phyloP scores from a whole-genome alignment of 2,797 vertebrate genomes.

The Macroramphosus scolopax region DNA sequence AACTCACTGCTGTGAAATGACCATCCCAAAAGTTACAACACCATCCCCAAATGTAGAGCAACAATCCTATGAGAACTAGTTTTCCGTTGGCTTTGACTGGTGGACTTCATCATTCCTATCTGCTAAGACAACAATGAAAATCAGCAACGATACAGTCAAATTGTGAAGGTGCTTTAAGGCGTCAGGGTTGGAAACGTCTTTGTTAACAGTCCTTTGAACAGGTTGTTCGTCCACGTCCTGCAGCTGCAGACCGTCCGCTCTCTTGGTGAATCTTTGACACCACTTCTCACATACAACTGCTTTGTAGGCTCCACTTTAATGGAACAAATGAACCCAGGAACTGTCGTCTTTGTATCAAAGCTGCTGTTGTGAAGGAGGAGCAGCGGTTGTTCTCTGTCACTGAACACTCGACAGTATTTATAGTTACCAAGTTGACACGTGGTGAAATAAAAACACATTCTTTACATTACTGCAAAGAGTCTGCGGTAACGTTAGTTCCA shows the following conservation, averaged over 20 bases:
- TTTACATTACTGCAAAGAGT: no score
- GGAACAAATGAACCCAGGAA: background rate
- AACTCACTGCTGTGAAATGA: no score
- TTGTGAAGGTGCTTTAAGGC: conserved; percentile 70
- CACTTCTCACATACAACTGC: background rate
- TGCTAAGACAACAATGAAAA: conserved; percentile 33
- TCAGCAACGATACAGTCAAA: conserved; percentile 28
- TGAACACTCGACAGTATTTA: no score
- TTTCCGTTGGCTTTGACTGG: conserved; percentile 16
- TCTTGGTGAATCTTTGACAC: no score
- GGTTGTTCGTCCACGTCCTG: conserved; percentile 46
- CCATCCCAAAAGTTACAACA: conserved; percentile 15
- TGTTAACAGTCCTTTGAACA: conserved; percentile 68
- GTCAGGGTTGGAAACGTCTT: conserved; percentile 63
- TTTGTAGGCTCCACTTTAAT: background rate
- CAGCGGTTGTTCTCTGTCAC: no score
- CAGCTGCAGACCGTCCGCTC: conserved; percentile 12
- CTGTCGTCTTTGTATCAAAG: no score
- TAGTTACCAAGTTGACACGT: no score
- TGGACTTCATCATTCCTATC: conserved; percentile 7
- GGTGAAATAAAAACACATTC: no score
- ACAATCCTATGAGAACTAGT: conserved; percentile 9
- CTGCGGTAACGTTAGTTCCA: no score
- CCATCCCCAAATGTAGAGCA: conserved; percentile 6
- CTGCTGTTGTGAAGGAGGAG: no score